Conservation (phyloP, 2,113 vertebrate genomes). For the Motacilla tschutschensis region DNA sequence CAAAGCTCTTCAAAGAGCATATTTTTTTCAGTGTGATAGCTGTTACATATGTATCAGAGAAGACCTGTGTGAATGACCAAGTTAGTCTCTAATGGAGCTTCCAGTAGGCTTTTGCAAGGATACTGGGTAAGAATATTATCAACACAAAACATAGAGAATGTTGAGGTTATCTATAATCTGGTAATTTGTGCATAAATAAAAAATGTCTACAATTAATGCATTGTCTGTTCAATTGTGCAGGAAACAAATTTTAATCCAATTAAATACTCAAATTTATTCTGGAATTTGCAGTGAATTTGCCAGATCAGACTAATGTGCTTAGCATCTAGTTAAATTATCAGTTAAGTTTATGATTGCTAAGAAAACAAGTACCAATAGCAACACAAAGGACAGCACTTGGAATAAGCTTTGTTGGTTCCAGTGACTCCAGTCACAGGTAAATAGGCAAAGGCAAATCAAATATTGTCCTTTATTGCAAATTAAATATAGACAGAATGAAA, state of each 20-base stretch:
- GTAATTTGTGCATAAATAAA: background rate
- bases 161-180: background rate
- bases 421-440: background rate
- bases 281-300: background rate
- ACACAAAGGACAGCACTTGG: background rate
- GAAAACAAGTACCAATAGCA: background rate
- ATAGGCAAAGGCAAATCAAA: background rate
- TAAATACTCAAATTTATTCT: background rate
- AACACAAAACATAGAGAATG: background rate
- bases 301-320: background rate
- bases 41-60: background rate
- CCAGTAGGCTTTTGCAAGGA: background rate
- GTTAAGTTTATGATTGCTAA: background rate
- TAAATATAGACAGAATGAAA: background rate
- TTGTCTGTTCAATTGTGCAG: background rate
- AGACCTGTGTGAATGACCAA: background rate
- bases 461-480: background rate
- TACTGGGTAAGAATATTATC: background rate
- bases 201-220: background rate
- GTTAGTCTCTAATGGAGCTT: background rate
- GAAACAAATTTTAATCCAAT: background rate
- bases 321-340: background rate
- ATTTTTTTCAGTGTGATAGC: background rate
- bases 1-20: background rate
- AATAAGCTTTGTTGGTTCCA: background rate